Evolutionary conservation across 2,113 vertebrate genomes (phyloP), one percentile per base, ranked within the genome.

Genomic region (Tapirus terrestris): DNA sequence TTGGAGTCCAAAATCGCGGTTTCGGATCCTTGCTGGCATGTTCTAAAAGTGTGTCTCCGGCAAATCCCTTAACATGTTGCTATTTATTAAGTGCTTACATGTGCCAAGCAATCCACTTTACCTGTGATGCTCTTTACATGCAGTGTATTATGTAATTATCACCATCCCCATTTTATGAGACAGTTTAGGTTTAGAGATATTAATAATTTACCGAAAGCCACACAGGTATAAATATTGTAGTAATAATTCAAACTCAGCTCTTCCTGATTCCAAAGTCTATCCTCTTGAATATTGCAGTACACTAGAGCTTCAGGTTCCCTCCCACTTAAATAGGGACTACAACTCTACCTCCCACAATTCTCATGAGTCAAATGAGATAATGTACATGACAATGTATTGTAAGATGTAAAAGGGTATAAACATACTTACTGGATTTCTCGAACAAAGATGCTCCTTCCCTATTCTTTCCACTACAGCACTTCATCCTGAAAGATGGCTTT

Each of bases 191-290:
- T 97, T 81, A 91, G 75, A 68, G 25, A 61, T 63, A n/a, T 45
- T 83, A 86, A 51, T 86, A 65, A 68, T 83, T 86, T 81, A 63
- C 56, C 82, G 73, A 79, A 76, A 96, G 72, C 81, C 72, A 67
- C 75, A 83, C n/a, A 60, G 70, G 39, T 94, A 60, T 68, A 89
- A 82, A 83, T 60, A 65, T 18, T 70, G n/a, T 77, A 43, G 43
- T 53, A n/a, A 61, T 97, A 77, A 92, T 96, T 96, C 82, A 92
- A 61, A 92, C 75, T 85, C 48, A 25, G 29, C 8, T 70, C 58
- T 72, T 95, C 73, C n/a, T 45, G 25, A 81, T 48, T 81, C 48
- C 18, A 51, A 36, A 95, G 23, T 68, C 82, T 89, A 33, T 58
- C 31, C 33, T 72, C 39, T 76, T 72, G 51, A 88, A 43, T 91